Evolutionary conservation across 2,113 vertebrate species (phyloP).

Genomic region (Heterochromis multidens): DNA sequence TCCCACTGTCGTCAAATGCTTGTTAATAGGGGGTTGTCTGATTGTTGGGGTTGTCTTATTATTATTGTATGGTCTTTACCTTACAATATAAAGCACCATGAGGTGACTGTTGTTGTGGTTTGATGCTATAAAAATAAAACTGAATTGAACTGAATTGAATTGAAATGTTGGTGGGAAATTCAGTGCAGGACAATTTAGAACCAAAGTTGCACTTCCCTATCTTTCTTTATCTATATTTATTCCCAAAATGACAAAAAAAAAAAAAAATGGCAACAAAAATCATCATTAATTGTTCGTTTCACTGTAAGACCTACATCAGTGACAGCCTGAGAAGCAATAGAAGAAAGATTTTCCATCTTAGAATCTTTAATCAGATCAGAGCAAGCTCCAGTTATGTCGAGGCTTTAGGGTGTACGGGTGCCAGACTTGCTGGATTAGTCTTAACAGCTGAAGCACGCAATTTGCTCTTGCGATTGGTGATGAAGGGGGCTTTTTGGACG

Average conservation of each 20-base stretch:
- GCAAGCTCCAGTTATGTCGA: background rate
- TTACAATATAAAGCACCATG: too few relatives aligned
- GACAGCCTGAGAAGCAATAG: background rate
- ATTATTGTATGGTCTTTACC: too few relatives aligned
- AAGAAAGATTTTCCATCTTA: background rate
- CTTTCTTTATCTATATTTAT: background rate
- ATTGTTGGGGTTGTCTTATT: too few relatives aligned
- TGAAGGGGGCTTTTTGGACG: constrained; percentile 50
- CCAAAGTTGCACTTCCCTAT: background rate
- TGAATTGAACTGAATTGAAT: background rate
- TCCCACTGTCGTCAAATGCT: too few relatives aligned
- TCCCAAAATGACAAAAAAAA: background rate
- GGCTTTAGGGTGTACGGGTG: constrained; percentile 39
- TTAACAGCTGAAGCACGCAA: constrained; percentile 58
- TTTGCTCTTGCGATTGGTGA: constrained; percentile 44
- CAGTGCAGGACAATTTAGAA: background rate
- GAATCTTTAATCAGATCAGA: constrained; percentile 40
- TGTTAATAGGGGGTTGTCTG: too few relatives aligned
- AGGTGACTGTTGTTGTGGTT: too few relatives aligned
- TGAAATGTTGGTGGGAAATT: background rate
- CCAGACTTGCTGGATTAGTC: constrained; percentile 58
- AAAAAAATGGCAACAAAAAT: background rate
- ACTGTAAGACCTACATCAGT: background rate
- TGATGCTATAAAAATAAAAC: too few relatives aligned
- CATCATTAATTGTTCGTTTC: background rate